A percentile compares a stretch with the other conserved stretches of the same genome.
These are phyloP conservation scores for Tragelaphus eurycerus DNA, from an alignment of 2,797 vertebrate species.

Conservation along the genomic window DNA sequence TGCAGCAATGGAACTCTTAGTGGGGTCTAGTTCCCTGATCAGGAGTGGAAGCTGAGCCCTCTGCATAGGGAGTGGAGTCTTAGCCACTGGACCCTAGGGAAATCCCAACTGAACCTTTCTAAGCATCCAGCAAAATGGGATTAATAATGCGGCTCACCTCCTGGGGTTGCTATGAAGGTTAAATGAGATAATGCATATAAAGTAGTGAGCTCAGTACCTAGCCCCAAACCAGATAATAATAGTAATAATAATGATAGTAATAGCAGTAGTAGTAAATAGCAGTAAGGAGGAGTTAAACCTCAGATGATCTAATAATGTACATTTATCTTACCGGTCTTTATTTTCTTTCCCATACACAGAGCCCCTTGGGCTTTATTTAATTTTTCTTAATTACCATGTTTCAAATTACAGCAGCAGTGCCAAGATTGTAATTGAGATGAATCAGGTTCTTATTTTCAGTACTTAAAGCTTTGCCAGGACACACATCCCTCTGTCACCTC, in stretches of 20 bases:
- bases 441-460: constrained; percentile 41
- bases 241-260: background rate
- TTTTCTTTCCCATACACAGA: constrained; percentile 27
- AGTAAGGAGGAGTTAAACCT: background rate
- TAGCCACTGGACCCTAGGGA: background rate
- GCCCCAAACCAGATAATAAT: background rate
- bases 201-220: background rate
- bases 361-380: constrained; percentile 43
- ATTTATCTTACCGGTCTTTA: constrained; percentile 29
- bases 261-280: background rate
- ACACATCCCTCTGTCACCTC: fast-evolving
- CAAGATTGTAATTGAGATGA: constrained; percentile 27
- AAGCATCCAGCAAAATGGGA: background rate
- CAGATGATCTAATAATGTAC: background rate
- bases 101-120: background rate
- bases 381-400: constrained; percentile 51
- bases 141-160: background rate
- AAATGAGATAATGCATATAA: background rate
- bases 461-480: background rate
- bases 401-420: background rate
- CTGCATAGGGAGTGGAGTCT: background rate
- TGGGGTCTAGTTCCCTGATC: background rate
- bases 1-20: background rate
- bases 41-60: background rate
- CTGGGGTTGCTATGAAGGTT: background rate